A percentile compares a stretch with the other conserved stretches of the same genome.
Evolutionary conservation across 2,113 vertebrate genomes (phyloP).

Genomic region (Promerops cafer): DNA sequence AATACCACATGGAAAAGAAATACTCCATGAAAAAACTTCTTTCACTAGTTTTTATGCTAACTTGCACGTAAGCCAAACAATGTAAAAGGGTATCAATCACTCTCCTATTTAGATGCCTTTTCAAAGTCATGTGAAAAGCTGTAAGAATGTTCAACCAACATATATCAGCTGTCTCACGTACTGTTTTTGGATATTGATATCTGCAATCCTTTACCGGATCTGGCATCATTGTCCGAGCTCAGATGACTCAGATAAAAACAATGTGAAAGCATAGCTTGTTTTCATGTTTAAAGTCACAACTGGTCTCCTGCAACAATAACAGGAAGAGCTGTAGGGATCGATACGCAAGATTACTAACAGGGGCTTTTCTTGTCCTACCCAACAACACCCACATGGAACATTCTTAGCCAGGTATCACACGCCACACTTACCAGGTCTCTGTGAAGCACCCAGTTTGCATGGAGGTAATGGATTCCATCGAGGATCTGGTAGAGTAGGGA

Average conservation of each 20-base stretch:
- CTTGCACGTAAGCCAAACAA: neutral
- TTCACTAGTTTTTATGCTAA: slow-evolving; percentile 4
- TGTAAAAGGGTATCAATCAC: slow-evolving; percentile 19
- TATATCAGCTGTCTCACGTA: neutral
- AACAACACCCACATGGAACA: neutral
- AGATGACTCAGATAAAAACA: slow-evolving; percentile 42
- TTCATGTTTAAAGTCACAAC: slow-evolving; percentile 21
- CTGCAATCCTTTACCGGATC: slow-evolving; percentile 21
- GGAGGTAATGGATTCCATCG: slow-evolving; percentile 85
- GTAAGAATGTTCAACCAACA: neutral
- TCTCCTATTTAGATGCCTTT: neutral
- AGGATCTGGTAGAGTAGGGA: slow-evolving; percentile 84
- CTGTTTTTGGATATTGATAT: neutral
- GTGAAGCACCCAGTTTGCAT: slow-evolving; percentile 85
- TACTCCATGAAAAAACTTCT: neutral
- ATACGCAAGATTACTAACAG: neutral
- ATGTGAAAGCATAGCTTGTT: slow-evolving; percentile 17
- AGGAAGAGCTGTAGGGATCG: slow-evolving; percentile 39
- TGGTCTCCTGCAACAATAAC: slow-evolving; percentile 50
- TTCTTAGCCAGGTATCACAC: neutral
- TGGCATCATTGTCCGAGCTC: slow-evolving; percentile 45
- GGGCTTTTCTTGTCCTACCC: neutral
- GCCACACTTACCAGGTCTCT: slow-evolving; percentile 76
- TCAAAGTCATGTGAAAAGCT: neutral
- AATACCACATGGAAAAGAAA: slow-evolving; percentile 45